Percentiles rank a stretch among this genome's conserved stretches.
These are phyloP conservation scores for Darevskia nairensis DNA, from an alignment of 2,797 vertebrate species.

Conservation along the genomic window DNA sequence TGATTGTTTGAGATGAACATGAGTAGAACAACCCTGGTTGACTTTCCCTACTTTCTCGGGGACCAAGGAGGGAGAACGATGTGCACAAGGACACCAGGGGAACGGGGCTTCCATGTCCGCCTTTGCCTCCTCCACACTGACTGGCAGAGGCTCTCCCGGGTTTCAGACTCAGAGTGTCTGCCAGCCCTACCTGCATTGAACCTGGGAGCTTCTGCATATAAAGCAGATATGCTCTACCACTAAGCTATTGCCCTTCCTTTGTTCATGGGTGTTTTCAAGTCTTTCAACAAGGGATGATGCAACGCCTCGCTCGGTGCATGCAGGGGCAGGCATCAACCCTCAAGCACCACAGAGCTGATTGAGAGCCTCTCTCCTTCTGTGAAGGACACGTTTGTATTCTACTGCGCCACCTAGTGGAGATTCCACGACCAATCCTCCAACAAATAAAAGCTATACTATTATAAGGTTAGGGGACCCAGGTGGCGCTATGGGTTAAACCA, in stretches of 20 bases:
- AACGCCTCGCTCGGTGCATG: not conserved
- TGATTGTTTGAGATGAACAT: too few relatives aligned
- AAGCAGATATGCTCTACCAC: not conserved
- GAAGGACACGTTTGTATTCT: not conserved
- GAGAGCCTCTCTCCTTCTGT: not conserved
- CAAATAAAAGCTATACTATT: too few relatives aligned
- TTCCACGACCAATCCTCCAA: not conserved
- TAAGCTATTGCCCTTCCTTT: not conserved
- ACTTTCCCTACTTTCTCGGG: too few relatives aligned
- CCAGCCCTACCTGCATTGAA: not conserved
- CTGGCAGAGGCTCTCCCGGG: too few relatives aligned
- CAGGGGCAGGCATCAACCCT: not conserved
- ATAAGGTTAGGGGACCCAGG: too few relatives aligned
- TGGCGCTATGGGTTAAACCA: too few relatives aligned
- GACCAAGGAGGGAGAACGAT: too few relatives aligned
- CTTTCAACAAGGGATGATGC: not conserved
- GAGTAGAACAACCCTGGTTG: too few relatives aligned
- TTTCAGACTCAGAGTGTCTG: too few relatives aligned
- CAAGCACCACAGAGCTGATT: not conserved
- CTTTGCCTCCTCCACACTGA: too few relatives aligned
- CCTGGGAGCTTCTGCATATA: not conserved
- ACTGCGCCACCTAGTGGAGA: not conserved
- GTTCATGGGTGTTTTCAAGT: not conserved
- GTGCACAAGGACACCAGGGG: too few relatives aligned
- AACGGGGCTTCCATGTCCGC: too few relatives aligned